Conservation (phyloP, 2,797 vertebrate genomes). For the Siniperca scherzeri region DNA sequence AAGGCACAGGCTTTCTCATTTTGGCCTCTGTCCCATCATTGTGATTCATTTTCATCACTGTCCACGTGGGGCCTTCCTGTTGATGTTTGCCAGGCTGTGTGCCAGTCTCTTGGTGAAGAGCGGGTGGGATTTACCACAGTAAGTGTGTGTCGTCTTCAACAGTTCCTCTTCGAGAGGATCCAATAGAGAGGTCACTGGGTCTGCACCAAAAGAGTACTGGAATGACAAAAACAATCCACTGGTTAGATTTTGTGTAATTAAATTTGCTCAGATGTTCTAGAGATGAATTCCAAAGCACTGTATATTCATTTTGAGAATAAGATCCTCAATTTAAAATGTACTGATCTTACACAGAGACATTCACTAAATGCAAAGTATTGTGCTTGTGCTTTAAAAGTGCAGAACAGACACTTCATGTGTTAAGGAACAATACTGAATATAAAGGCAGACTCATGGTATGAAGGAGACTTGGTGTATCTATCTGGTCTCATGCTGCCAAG, state of each 20-base stretch:
- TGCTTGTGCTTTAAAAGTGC: background rate
- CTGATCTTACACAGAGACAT: background rate
- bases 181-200: slow-evolving; percentile 85
- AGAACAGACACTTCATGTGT: background rate
- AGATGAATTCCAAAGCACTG: slow-evolving; percentile 4
- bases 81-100: slow-evolving; percentile 77
- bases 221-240: slow-evolving; percentile 23
- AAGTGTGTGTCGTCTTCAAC: slow-evolving; percentile 89
- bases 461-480: slow-evolving; percentile 2
- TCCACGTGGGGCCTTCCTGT: slow-evolving; percentile 51
- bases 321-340: background rate
- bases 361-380: background rate
- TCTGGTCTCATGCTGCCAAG: background rate
- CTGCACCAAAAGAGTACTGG: slow-evolving; percentile 91
- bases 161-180: slow-evolving; percentile 89
- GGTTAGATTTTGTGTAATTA: slow-evolving; percentile 16
- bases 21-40: background rate
- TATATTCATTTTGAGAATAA: too few relatives aligned
- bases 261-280: background rate
- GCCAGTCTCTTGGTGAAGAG: slow-evolving; percentile 88
- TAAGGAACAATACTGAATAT: background rate
- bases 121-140: slow-evolving; percentile 90
- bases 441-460: background rate
- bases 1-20: background rate
- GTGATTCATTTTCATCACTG: slow-evolving; percentile 13